Evolutionary conservation across 2,797 vertebrate species (phyloP), one percentile per base, ranked within the genome.

Genomic region (Clarias pachynema): DNA sequence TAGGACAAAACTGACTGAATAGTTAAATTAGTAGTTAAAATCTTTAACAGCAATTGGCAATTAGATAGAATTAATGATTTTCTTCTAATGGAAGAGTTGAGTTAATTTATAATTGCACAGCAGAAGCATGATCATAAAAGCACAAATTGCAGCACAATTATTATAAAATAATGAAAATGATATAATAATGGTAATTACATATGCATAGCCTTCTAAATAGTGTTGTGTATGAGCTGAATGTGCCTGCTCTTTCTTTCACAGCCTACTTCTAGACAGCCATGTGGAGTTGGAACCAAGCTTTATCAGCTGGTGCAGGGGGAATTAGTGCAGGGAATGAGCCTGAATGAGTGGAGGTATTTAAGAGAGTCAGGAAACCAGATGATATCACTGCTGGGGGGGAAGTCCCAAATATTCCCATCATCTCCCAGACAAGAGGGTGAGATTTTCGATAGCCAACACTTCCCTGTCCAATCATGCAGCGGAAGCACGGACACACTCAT

Each of bases 381-480:
- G 93, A 94, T 93, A 94, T 94, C 94, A 94, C 92, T 88, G 92
- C 92, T 92, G 89, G 90, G 93, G 93, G 89, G 94, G 93, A 94
- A 95, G 93, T 95, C 94, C 94, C 94, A 92, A 91, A 94, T 93
- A 95, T 94, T 94, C 94, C 93, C 93, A 93, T 93, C 94, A 94
- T 94, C 94, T 92, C 92, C 91, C 91, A 90, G 93, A 94, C 94
- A 94, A 94, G 91, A 92, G 92, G 90, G 89, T 86, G 91, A 94
- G 93, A 95, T 95, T 94, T 93, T 93, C 86, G 92, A 95, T 95
- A 95, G 93, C 91, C 91, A 93, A 92, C 93, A 94, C 93, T 94
- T 94, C 93, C 92, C 93, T 93, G 93, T 93, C 92, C 92, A 92
- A 92, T 93, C 92, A 91, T 92, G 89, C 81, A 90, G 93, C 94